Percentiles rank a stretch among this genome's conserved stretches.
Conservation (phyloP, 2,113 vertebrate genomes). For the Brachyhypopomus gauderio region DNA sequence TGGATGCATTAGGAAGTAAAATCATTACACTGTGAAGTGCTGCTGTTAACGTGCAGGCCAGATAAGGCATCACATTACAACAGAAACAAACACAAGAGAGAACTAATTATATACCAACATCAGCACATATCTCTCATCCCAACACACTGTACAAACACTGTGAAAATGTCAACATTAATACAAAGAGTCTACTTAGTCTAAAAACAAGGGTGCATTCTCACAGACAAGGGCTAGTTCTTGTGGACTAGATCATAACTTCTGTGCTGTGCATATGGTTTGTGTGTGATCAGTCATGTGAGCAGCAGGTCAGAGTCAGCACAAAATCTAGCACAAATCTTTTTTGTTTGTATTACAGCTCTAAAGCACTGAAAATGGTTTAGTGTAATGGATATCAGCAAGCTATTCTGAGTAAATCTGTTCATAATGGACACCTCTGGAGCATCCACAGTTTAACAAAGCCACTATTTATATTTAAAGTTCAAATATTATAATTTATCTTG, state of each 20-base stretch:
- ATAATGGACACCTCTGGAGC: background rate
- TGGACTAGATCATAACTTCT: conserved; percentile 7
- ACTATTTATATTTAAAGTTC: background rate
- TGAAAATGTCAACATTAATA: background rate
- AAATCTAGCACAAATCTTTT: background rate
- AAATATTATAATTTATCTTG: background rate
- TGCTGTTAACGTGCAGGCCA: no score
- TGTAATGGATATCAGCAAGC: background rate
- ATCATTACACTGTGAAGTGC: no score
- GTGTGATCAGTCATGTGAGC: conserved; percentile 51
- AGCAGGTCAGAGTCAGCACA: conserved; percentile 18
- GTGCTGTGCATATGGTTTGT: conserved; percentile 9
- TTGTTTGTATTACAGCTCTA: background rate
- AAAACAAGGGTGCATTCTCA: conserved; percentile 33
- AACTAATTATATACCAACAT: background rate
- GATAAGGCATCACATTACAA: background rate
- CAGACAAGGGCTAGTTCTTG: conserved; percentile 1
- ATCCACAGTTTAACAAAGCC: background rate
- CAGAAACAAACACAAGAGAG: background rate
- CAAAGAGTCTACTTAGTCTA: background rate
- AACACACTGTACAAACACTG: background rate
- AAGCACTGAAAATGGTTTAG: background rate
- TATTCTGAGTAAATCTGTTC: background rate
- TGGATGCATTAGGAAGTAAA: no score
- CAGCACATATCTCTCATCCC: background rate